Base-by-base conservation (phyloP, 2,888 invertebrate genomes). In the Linnaemya vulpina region DNA sequence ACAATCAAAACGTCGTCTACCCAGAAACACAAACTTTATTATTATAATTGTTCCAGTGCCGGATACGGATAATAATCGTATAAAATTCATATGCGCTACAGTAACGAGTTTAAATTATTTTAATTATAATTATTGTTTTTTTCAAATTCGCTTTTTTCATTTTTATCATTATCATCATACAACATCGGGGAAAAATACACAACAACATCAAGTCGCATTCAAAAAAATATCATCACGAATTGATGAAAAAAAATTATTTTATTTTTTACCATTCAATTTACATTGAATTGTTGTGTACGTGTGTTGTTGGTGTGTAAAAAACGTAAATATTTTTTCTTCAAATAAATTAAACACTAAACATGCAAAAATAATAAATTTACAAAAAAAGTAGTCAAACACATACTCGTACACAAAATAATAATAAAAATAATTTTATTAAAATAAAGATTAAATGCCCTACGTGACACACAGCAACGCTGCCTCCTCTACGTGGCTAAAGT, bases 31-130 rank as follows among this genome's bases (percentile, higher is more conserved):
- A 58, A 80, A 82, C 70, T 82, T 76, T 58, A 58, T 65, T 82
- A 70, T 49, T 58, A 76, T 82, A 76, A 76, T 71, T 82, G 30
- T 75, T 82, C 75, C 58, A 71, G 71, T 71, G 63, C 82, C 82
- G 82, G 82, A 82, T 82, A 76, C 70, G 73, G 70, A 76, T 63
- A 81, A 81, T 76, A 76, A 76, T 82, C 75, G 17, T 55, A 70
- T 63, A 82, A 75, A 70, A 76, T 75, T 53, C 55, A 63, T 38
- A 53, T 53, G 38, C 63, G 46, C 70, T 63, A 40, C 46, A 78
- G 81, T 74, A 70, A 51, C 78, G 65, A 82, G 58, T 65, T 81
- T 70, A 82, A 85, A 82, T 78, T 82, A 85, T 82, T 85, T 82
- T 75, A 82, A 82, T 85, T 78, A 82, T 78, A 71, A 71, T 78